A percentile compares a stretch with the other conserved stretches of the same genome.
Conservation (phyloP, 2,797 vertebrate species). For the Scomberomorus guttatus region DNA sequence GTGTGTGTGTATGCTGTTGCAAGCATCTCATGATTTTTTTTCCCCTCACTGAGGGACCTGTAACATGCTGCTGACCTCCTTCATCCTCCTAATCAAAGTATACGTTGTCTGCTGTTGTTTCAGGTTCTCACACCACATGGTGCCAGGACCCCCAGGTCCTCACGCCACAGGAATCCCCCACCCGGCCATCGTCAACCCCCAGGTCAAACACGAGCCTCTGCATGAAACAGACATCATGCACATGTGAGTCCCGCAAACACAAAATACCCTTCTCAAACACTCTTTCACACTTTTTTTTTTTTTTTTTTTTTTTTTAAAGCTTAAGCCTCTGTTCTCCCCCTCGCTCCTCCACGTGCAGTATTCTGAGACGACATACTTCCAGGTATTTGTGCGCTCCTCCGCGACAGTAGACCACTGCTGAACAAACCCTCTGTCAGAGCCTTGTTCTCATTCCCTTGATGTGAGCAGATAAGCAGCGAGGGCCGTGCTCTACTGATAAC, state of each 20-base stretch:
- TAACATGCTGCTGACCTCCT: not conserved
- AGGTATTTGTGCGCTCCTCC: constrained; percentile 63
- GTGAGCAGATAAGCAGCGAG: constrained; percentile 74
- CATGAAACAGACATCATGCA: constrained; percentile 98
- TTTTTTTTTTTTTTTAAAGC: not conserved
- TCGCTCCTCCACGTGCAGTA: constrained; percentile 12
- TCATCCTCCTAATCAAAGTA: constrained; percentile 37
- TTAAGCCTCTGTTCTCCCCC: not conserved
- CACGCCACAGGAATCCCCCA: constrained; percentile 99
- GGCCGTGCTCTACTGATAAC: constrained; percentile 76
- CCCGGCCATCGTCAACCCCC: constrained; percentile 98
- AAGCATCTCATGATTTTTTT: not conserved
- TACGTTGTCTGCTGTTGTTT: constrained; percentile 47
- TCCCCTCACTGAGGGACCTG: not conserved
- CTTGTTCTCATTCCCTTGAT: constrained; percentile 74
- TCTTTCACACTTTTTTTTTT: not conserved
- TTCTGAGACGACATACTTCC: constrained; percentile 59
- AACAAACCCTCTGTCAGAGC: constrained; percentile 64
- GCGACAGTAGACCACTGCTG: constrained; percentile 36
- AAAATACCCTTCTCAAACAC: constrained; percentile 24
- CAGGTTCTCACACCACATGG: constrained; percentile 99
- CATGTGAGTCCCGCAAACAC: constrained; percentile 89
- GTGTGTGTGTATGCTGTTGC: not conserved
- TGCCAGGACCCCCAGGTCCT: constrained; percentile 95
- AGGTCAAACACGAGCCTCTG: constrained; percentile 98